Evolutionary conservation across 2,797 vertebrate species (phyloP).

Genomic region (Sciurus carolinensis): DNA sequence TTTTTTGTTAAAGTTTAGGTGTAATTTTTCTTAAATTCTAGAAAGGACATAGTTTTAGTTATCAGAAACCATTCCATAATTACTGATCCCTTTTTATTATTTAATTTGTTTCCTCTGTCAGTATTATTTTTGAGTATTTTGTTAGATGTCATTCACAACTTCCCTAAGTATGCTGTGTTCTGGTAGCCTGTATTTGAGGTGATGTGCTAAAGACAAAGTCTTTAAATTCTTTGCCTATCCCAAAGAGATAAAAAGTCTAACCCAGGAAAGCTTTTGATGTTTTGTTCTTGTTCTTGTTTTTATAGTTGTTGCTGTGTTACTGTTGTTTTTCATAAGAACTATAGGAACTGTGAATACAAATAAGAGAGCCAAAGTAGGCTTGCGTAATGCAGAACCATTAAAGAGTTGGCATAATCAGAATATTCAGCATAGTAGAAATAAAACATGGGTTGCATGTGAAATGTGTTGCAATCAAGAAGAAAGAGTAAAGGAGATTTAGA

Average conservation of each 20-base stretch:
- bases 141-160: slow-evolving; percentile 61
- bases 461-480: slow-evolving; percentile 32
- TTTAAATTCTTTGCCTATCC: slow-evolving; percentile 75
- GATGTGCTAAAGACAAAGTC: slow-evolving; percentile 72
- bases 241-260: slow-evolving; percentile 80
- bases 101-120: slow-evolving; percentile 77
- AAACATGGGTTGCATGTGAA: background rate
- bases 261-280: slow-evolving; percentile 75
- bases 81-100: slow-evolving; percentile 10
- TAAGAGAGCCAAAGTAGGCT: slow-evolving; percentile 53
- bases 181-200: slow-evolving; percentile 67
- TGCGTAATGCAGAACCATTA: slow-evolving; percentile 27
- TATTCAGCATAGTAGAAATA: slow-evolving; percentile 41
- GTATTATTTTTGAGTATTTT: slow-evolving; percentile 78
- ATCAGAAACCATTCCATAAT: slow-evolving; percentile 83
- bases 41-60: slow-evolving; percentile 79
- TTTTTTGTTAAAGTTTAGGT: slow-evolving; percentile 84
- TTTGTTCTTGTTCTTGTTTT: slow-evolving; percentile 58
- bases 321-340: slow-evolving; percentile 69
- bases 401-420: slow-evolving; percentile 9
- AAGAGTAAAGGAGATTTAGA: background rate
- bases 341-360: slow-evolving; percentile 76
- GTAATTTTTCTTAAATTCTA: slow-evolving; percentile 60
- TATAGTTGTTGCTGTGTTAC: slow-evolving; percentile 44
- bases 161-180: slow-evolving; percentile 53